These are phyloP conservation scores for Crambe crambe DNA, from an alignment of 37 sponge, comb jelly and placozoan species.

Conservation along the genomic window DNA sequence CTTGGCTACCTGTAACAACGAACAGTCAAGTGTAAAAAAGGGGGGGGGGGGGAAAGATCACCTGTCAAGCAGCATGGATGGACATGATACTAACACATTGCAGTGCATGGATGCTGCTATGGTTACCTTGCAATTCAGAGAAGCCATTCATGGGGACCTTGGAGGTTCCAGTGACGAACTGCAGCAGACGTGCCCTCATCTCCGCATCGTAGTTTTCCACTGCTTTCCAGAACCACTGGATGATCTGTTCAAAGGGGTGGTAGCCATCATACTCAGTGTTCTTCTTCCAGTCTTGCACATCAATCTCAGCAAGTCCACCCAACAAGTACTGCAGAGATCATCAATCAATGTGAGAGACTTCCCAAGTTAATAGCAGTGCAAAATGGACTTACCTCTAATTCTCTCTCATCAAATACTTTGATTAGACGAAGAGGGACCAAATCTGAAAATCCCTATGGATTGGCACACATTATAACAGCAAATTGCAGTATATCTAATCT, in stretches of 20 bases:
- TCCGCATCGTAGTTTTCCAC: conserved; percentile 90
- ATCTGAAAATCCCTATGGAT: conserved; percentile 82
- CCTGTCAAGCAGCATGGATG: too few species aligned
- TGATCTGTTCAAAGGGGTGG: conserved; percentile 49
- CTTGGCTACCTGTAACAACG: conserved; percentile 88
- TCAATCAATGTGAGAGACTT: neutral
- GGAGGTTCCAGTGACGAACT: conserved; percentile 99
- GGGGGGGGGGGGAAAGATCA: too few species aligned
- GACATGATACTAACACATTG: neutral
- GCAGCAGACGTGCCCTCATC: conserved; percentile 89
- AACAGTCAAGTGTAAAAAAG: neutral
- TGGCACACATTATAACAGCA: neutral
- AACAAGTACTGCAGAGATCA: conserved; percentile 77
- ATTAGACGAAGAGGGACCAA: conserved; percentile 77
- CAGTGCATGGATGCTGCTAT: too few species aligned
- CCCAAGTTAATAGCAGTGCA: neutral
- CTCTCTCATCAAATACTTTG: conserved; percentile 92
- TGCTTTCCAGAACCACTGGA: conserved; percentile 99
- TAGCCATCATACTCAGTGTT: conserved; percentile 88
- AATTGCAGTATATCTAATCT: too few species aligned
- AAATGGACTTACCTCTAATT: conserved; percentile 78
- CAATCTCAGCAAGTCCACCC: conserved; percentile 95
- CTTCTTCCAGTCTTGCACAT: conserved; percentile 95
- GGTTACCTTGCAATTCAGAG: conserved; percentile 97
- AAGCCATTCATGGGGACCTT: conserved; percentile 99